Evolutionary conservation across 2,888 invertebrate species (phyloP).

Genomic region (Drosophila macrospina): DNA sequence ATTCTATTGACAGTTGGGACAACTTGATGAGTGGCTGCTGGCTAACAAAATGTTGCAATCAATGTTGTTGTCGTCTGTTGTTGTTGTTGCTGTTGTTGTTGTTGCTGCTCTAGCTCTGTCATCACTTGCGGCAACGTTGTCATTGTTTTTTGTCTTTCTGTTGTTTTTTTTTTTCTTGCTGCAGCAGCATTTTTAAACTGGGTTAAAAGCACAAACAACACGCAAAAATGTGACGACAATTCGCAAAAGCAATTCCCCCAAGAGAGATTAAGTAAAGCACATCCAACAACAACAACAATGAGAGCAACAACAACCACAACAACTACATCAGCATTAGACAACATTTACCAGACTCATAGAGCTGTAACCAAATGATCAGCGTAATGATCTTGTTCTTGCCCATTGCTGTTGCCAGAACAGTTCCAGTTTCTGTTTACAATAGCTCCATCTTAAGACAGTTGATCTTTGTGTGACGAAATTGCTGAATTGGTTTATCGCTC

Average conservation of each 20-base stretch:
- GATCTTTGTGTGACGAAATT: not conserved
- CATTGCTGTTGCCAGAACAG: constrained; percentile 19
- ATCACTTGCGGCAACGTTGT: constrained; percentile 54
- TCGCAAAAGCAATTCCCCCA: constrained; percentile 46
- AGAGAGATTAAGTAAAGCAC: constrained; percentile 45
- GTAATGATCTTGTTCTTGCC: constrained; percentile 31
- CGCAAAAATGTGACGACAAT: constrained; percentile 66
- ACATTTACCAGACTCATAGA: constrained; percentile 38
- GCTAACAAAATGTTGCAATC: constrained; percentile 56
- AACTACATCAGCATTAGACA: constrained; percentile 6
- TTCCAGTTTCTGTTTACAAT: constrained; percentile 22
- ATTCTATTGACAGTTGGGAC: constrained; percentile 55
- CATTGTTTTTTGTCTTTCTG: constrained; percentile 34
- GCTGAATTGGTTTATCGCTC: not conserved
- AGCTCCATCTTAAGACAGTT: constrained; percentile 35
- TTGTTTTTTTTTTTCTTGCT: constrained; percentile 24
- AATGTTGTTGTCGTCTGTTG: constrained; percentile 11
- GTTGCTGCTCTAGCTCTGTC: constrained; percentile 35
- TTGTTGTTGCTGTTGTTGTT: constrained; percentile 15
- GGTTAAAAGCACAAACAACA: constrained; percentile 67
- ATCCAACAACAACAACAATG: constrained; percentile 22
- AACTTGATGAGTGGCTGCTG: constrained; percentile 54
- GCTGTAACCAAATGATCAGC: constrained; percentile 50
- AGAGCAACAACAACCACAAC: constrained; percentile 7
- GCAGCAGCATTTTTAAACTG: constrained; percentile 57